Evolutionary conservation across 64 coral and sea anemone species (phyloP), one percentile per base, ranked within the genome.

Genomic region (Stylophora pistillata): DNA sequence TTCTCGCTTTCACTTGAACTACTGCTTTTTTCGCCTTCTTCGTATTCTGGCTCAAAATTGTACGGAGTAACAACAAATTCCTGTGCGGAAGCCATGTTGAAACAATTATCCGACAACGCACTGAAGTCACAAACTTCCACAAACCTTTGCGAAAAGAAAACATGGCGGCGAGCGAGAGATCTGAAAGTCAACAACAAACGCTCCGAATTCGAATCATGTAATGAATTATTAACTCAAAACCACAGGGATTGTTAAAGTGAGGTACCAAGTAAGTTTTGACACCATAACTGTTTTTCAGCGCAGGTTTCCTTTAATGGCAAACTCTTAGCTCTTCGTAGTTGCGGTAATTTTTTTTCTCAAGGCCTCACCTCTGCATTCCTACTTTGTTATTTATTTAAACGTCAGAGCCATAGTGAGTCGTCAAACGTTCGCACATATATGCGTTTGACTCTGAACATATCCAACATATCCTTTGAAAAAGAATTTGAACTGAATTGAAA

Each of bases 21-120:
- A 58, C 79, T 82, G 56, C 52, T 57, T 56, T 62, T 59, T 82
- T 82, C 79, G 29, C 61, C 79, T 62, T 82, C 79, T 82, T 82
- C 79, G 79, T 82, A 82, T 58, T 82, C 79, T 82, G 56, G 79
- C 55, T 82, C 57, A 32, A 82, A 82, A 62, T 58, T 82, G 31
- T 82, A 82, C 31, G 57, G 79, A 82, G 79, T 82, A 56, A 82
- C 79, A 62, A 32, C 58, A 58, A 81, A 81, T 60, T 56, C 78
- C 32, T 81, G 4, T 82, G 55, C 79, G 64, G 79, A 82, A 27
- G 56, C 56, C 56, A 58, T 58, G 56, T 58, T 58, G 56, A 58
- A 58, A 58, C 56, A 58, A n/a, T 15, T 15, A 58, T 7, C 21
- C 18, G 64, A 81, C 78, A 81, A 81, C 78, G 53, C 78, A 82